Evolutionary conservation across 2,888 invertebrate genomes (phyloP).

Genomic region (Tiphia femorata): DNA sequence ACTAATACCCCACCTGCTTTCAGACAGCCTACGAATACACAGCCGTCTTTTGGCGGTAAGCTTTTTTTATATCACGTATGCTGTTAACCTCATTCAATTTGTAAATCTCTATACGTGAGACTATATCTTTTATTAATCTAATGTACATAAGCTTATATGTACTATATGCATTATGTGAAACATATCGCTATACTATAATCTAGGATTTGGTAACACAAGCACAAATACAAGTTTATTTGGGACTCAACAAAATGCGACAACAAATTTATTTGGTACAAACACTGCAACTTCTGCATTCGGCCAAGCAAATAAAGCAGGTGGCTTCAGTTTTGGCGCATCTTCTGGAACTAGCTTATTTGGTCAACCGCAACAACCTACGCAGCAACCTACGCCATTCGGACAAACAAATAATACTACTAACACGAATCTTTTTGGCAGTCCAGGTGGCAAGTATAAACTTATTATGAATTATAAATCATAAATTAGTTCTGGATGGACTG

Average conservation of each 20-base stretch:
- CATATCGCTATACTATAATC: not conserved
- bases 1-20: conserved; percentile 76
- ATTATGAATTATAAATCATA: not conserved
- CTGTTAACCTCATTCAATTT: too few species aligned
- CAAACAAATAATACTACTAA: conserved; percentile 71
- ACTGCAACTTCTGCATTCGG: conserved; percentile 76
- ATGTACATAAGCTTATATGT: not conserved
- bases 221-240: conserved; percentile 67
- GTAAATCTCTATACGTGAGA: too few species aligned
- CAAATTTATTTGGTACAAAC: conserved; percentile 75
- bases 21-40: conserved; percentile 74
- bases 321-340: conserved; percentile 75
- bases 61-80: too few species aligned
- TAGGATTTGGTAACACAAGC: conserved; percentile 65
- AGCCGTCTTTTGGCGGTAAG: conserved; percentile 66
- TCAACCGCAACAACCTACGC: conserved; percentile 68
- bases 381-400: conserved; percentile 69
- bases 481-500: too few species aligned
- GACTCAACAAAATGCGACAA: conserved; percentile 71
- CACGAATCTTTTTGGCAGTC: conserved; percentile 67
- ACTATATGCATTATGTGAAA: not conserved
- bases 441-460: conserved; percentile 50
- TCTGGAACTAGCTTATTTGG: conserved; percentile 76
- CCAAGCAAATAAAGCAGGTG: conserved; percentile 72
- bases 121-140: too few species aligned